phyloP scores from a whole-genome alignment of 2,888 invertebrate species.

The Frankliniella intonsa region DNA sequence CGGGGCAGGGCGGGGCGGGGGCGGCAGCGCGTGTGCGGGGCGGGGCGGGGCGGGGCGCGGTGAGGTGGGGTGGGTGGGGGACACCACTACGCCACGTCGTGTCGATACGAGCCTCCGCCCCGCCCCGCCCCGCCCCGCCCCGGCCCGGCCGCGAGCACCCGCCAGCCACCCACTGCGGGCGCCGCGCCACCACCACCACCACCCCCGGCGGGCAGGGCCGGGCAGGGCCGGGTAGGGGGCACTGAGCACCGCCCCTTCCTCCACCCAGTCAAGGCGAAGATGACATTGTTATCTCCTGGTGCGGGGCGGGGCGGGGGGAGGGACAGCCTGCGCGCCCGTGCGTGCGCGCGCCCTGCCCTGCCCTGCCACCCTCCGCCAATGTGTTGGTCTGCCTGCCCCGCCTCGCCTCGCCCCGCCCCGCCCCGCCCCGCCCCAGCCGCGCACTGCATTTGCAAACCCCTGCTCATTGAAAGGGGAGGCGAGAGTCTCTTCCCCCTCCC shows the following conservation, averaged over 20 bases:
- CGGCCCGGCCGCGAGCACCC: not conserved
- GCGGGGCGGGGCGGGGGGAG: not conserved
- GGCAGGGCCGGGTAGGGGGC: not conserved
- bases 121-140: not conserved
- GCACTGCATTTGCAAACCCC: not conserved
- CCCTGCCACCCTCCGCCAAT: not conserved
- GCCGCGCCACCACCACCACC: not conserved
- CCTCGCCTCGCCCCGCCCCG: not conserved
- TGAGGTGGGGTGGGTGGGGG: no score
- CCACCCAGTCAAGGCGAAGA: constrained; percentile 21
- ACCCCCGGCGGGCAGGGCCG: not conserved
- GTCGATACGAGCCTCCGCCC: constrained; percentile 10
- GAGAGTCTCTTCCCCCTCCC: not conserved
- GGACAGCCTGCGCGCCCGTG: not conserved
- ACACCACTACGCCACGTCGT: not conserved
- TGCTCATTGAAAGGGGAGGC: not conserved
- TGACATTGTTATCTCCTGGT: constrained; percentile 18
- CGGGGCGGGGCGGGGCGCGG: no score
- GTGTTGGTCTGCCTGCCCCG: not conserved
- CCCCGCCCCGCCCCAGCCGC: not conserved
- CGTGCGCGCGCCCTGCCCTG: not conserved
- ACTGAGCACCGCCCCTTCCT: not conserved
- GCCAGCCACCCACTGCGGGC: not conserved
- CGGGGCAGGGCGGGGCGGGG: no score
- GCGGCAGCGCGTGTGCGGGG: no score